Percentiles rank a stretch among this genome's conserved stretches.
Evolutionary conservation across 2,888 invertebrate species (phyloP).

Genomic region (Tinea trinotella): DNA sequence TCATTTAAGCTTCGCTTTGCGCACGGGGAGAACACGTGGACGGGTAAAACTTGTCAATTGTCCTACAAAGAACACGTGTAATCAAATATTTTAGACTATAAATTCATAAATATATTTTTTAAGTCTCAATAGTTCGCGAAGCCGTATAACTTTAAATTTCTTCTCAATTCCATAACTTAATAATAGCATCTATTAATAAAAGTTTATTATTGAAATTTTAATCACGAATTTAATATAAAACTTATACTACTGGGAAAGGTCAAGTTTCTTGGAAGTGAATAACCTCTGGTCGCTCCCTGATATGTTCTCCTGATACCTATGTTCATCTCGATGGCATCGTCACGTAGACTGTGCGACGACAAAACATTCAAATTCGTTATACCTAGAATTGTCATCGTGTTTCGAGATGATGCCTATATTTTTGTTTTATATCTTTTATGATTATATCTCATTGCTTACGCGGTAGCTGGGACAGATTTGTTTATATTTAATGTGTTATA

Average conservation of each 20-base stretch:
- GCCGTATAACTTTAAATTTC: too few relatives aligned
- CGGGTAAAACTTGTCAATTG: too few relatives aligned
- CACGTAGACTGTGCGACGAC: constrained; percentile 29
- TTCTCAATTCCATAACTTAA: too few relatives aligned
- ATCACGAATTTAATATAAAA: constrained; percentile 3
- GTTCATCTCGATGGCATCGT: constrained; percentile 32
- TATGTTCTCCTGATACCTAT: neutral
- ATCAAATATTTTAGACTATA: too few relatives aligned
- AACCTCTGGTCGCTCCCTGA: constrained; percentile 16
- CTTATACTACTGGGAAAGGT: constrained; percentile 19
- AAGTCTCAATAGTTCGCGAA: too few relatives aligned
- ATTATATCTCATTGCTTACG: neutral
- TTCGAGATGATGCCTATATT: constrained; percentile 11
- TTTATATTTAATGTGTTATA: too few relatives aligned
- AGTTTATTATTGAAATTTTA: neutral
- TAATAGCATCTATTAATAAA: neutral
- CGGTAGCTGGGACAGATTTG: neutral
- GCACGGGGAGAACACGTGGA: too few relatives aligned
- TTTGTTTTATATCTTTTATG: constrained; percentile 4
- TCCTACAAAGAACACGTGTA: too few relatives aligned
- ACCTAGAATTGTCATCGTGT: constrained; percentile 16
- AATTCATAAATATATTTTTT: too few relatives aligned
- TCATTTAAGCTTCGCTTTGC: too few relatives aligned
- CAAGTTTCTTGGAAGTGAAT: constrained; percentile 20
- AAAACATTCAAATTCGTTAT: constrained; percentile 17